A percentile compares a stretch with the other conserved stretches of the same genome.
These are phyloP conservation scores for Phyto melanocephala DNA, from an alignment of 2,888 invertebrate species.

Conservation along the genomic window DNA sequence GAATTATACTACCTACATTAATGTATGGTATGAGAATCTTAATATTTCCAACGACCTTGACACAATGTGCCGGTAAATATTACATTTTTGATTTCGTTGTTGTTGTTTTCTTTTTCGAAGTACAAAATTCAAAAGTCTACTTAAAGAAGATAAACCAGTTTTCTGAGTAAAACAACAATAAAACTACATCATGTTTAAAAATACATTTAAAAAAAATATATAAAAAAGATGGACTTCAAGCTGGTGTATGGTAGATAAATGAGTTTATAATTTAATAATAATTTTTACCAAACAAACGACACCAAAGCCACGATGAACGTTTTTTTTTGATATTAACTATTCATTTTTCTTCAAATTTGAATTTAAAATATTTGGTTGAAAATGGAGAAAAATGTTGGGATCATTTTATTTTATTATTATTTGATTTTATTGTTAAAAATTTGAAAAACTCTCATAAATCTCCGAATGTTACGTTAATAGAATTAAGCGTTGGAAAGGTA, in stretches of 20 bases:
- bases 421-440: too few relatives aligned
- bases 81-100: too few relatives aligned
- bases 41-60: constrained; percentile 52
- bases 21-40: not conserved
- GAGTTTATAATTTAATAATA: not conserved
- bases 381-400: too few relatives aligned
- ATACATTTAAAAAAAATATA: not conserved
- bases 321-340: too few relatives aligned
- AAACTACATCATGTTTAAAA: too few relatives aligned
- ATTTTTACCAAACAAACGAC: not conserved
- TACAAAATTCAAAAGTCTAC: constrained; percentile 48
- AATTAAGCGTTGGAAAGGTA: too few relatives aligned
- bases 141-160: constrained; percentile 42
- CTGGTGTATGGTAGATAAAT: not conserved
- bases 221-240: constrained; percentile 18
- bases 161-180: not conserved
- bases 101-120: not conserved
- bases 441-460: too few relatives aligned
- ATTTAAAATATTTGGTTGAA: too few relatives aligned
- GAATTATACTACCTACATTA: too few relatives aligned
- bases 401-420: too few relatives aligned
- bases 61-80: constrained; percentile 28
- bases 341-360: too few relatives aligned
- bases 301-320: not conserved
- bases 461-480: too few relatives aligned